Base-by-base conservation (phyloP, 2,113 vertebrate genomes). In the Gallinago undulata region DNA sequence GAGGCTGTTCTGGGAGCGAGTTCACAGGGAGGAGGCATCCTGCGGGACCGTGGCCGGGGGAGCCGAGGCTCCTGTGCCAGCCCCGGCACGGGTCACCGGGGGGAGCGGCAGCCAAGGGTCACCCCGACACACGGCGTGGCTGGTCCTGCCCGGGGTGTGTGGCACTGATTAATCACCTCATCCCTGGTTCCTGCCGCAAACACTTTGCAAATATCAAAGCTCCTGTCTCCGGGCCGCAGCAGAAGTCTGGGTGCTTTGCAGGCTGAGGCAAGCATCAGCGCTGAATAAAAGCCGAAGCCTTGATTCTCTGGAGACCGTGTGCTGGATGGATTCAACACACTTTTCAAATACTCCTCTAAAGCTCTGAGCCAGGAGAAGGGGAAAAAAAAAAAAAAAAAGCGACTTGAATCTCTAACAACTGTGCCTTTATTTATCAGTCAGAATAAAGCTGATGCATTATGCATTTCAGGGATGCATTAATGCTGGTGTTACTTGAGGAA, bases 21-120 rank as follows among this genome's bases (percentile, higher is more conserved):
- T 25, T 16, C 23, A 1, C 2, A 31, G 66, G 3, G 5, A 7
- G 0, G 0, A 1, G 3, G 33, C 43, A 7, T 2, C 9, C 2
- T 2, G 23, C 31, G 4, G 57, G 13, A 11, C 30, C 8, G 1
- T 0, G 5, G 41, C 41, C 23, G 66, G 37, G 43, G 28, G 17
- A 11, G 10, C 7, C 21, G 3, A 31, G 45, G 18, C 13, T 23
- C 1, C 11, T 3, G 53, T 16, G 35, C 33, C 68, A 28, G 68
- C 69, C 7, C 13, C 2, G 3, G 5, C 0, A 2, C 13, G 2
- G 6, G 60, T 41, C 19, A 6, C 11, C 8, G 57, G 55, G 33
- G 33, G 11, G 12, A n/a, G 56, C 5, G 48, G 39, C n/a, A 23
- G 51, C 7, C 0, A 10, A 16, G 39, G 77, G 53, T 27, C 28